Conservation (phyloP, 2,797 vertebrate species). For the Enteromius trimaculatus region DNA sequence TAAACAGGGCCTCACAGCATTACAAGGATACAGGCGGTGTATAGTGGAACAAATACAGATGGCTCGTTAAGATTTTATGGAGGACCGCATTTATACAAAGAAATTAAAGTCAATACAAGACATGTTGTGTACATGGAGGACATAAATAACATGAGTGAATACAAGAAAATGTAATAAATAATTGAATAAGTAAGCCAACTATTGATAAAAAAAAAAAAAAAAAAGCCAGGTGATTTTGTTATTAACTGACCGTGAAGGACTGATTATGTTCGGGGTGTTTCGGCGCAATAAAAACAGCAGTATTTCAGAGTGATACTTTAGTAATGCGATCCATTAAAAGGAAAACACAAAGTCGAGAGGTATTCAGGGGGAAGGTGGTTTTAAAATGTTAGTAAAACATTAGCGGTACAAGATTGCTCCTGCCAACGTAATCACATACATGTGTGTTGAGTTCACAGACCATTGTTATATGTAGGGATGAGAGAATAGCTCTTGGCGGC, state of each 20-base stretch:
- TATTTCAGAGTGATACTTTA: slow-evolving; percentile 54
- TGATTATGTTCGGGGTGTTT: slow-evolving; percentile 34
- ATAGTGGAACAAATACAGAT: slow-evolving; percentile 50
- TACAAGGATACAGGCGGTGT: neutral
- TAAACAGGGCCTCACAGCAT: slow-evolving; percentile 6
- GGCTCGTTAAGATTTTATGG: slow-evolving; percentile 52
- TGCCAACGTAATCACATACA: slow-evolving; percentile 67
- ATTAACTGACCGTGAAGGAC: slow-evolving; percentile 46
- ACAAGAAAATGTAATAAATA: slow-evolving; percentile 11
- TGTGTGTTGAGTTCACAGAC: slow-evolving; percentile 61
- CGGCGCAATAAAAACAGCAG: slow-evolving; percentile 50
- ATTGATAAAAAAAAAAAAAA: slow-evolving; percentile 12
- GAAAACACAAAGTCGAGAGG: slow-evolving; percentile 48
- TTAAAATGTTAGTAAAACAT: slow-evolving; percentile 66
- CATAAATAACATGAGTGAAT: slow-evolving; percentile 37
- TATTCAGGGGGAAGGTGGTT: slow-evolving; percentile 54
- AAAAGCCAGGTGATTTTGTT: slow-evolving; percentile 53
- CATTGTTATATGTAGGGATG: slow-evolving; percentile 67
- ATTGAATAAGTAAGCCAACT: slow-evolving; percentile 31
- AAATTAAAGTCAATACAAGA: slow-evolving; percentile 47
- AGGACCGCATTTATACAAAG: slow-evolving; percentile 33
- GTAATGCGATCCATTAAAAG: slow-evolving; percentile 53
- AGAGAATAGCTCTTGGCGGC: slow-evolving; percentile 62
- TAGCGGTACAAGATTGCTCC: slow-evolving; percentile 53
- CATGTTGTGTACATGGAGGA: slow-evolving; percentile 36